Evolutionary conservation across 1,140 invertebrate genomes (phyloP).

Genomic region (Helicoverpa zea): DNA sequence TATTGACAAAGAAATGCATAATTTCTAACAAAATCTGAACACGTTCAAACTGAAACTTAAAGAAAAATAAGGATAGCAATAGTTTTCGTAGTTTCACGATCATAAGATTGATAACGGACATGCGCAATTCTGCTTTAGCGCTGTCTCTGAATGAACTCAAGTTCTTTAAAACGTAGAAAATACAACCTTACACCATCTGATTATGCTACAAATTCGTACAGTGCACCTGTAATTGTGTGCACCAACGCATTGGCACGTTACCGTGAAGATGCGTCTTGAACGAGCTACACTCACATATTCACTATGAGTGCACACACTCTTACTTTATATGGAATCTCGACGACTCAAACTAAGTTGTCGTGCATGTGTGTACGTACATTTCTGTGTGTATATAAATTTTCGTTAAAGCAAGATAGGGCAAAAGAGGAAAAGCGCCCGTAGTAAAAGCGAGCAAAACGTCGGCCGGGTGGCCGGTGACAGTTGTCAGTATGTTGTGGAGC

Average conservation of each 20-base stretch:
- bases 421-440: conserved; percentile 78
- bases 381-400: conserved; percentile 73
- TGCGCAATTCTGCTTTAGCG: conserved; percentile 71
- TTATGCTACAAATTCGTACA: conserved; percentile 54
- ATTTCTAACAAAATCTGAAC: conserved; percentile 52
- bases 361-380: conserved; percentile 73
- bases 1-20: conserved; percentile 16
- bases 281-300: conserved; percentile 61
- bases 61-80: conserved; percentile 80
- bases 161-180: conserved; percentile 56
- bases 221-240: conserved; percentile 66
- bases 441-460: conserved; percentile 75
- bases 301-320: conserved; percentile 60
- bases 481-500: conserved; percentile 78
- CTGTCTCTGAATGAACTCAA: conserved; percentile 66
- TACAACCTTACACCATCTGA: conserved; percentile 56
- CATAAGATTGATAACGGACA: conserved; percentile 75
- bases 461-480: conserved; percentile 68
- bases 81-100: conserved; percentile 77
- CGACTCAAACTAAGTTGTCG: conserved; percentile 65
- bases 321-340: conserved; percentile 58
- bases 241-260: conserved; percentile 66
- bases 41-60: conserved; percentile 67
- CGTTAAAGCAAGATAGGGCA: conserved; percentile 80
- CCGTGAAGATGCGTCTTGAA: conserved; percentile 71